Conservation (phyloP, 1,140 invertebrate species). For the Galleria mellonella region DNA sequence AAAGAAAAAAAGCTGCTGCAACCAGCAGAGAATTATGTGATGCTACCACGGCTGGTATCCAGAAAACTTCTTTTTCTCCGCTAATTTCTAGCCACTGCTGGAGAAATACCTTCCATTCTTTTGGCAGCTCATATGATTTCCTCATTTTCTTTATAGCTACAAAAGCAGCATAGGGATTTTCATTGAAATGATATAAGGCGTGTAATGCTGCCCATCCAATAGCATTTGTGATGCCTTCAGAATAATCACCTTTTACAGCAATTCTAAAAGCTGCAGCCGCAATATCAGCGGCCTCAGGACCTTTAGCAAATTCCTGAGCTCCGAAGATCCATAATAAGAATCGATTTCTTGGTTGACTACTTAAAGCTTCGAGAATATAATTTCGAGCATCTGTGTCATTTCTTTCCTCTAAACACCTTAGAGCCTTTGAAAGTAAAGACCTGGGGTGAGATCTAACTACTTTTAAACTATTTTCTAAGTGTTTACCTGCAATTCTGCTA, state of each 20-base stretch:
- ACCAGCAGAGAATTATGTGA: slow-evolving; percentile 44
- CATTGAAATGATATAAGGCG: slow-evolving; percentile 42
- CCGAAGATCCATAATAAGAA: slow-evolving; percentile 54
- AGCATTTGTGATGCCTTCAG: slow-evolving; percentile 44
- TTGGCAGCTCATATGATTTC: slow-evolving; percentile 45
- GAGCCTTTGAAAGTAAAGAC: slow-evolving; percentile 34
- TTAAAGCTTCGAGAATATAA: slow-evolving; percentile 38
- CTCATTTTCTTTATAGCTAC: slow-evolving; percentile 57
- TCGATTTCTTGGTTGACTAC: slow-evolving; percentile 37
- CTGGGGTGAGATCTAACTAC: slow-evolving; percentile 32
- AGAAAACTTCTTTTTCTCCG: slow-evolving; percentile 58
- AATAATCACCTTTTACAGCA: slow-evolving; percentile 45
- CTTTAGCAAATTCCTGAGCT: slow-evolving; percentile 42
- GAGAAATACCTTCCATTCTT: slow-evolving; percentile 46
- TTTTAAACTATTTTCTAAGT: slow-evolving; percentile 37
- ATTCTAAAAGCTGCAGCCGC: slow-evolving; percentile 50
- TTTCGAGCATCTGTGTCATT: slow-evolving; percentile 34
- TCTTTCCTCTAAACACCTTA: slow-evolving; percentile 45
- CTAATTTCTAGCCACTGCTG: slow-evolving; percentile 44
- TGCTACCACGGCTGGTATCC: slow-evolving; percentile 35
- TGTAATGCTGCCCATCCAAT: slow-evolving; percentile 61
- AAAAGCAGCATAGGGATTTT: slow-evolving; percentile 44
- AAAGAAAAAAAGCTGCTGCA: slow-evolving; percentile 59
- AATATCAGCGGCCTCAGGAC: slow-evolving; percentile 18
- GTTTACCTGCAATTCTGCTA: slow-evolving; percentile 29